A percentile compares a stretch with the other conserved stretches of the same genome.
Conservation (phyloP, 2,888 invertebrate species). For the Drosophila diplacantha region DNA sequence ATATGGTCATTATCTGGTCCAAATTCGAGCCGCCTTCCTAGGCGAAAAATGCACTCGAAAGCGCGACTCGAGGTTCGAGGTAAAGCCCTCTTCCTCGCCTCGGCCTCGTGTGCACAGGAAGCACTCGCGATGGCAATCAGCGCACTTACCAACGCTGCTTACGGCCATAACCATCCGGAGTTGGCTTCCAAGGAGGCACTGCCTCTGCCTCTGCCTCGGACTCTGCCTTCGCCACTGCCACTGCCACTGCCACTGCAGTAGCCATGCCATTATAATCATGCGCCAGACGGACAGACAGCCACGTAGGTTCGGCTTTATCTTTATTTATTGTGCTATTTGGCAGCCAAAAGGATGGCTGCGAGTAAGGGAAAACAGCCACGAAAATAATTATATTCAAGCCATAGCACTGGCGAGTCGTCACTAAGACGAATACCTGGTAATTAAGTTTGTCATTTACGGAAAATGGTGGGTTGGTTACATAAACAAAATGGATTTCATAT, state of each 20-base stretch:
- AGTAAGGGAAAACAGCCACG: conserved; percentile 14
- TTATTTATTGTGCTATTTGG: conserved; percentile 74
- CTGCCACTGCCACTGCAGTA: conserved; percentile 66
- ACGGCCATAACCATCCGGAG: conserved; percentile 55
- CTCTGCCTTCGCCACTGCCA: conserved; percentile 27
- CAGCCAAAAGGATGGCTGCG: conserved; percentile 34
- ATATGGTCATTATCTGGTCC: conserved; percentile 65
- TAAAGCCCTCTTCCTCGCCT: not conserved
- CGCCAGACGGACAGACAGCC: conserved; percentile 38
- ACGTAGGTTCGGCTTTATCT: conserved; percentile 25
- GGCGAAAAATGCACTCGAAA: conserved; percentile 49
- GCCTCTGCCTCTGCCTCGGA: not conserved
- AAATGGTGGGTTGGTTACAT: not conserved
- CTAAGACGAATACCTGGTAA: conserved; percentile 37
- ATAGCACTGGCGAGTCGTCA: conserved; percentile 9
- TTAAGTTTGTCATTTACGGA: conserved; percentile 52
- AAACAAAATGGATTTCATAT: not conserved
- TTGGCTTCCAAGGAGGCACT: conserved; percentile 28
- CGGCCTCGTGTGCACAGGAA: conserved; percentile 51
- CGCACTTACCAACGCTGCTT: conserved; percentile 66
- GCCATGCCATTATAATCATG: conserved; percentile 58
- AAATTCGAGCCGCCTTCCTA: conserved; percentile 59
- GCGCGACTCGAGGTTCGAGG: conserved; percentile 32
- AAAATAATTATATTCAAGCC: conserved; percentile 36
- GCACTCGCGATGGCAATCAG: conserved; percentile 71